Percentiles rank a stretch among this genome's conserved stretches.
These are phyloP conservation scores for Melanerpes aurifrons DNA, from an alignment of 2,113 vertebrate species.

Conservation along the genomic window DNA sequence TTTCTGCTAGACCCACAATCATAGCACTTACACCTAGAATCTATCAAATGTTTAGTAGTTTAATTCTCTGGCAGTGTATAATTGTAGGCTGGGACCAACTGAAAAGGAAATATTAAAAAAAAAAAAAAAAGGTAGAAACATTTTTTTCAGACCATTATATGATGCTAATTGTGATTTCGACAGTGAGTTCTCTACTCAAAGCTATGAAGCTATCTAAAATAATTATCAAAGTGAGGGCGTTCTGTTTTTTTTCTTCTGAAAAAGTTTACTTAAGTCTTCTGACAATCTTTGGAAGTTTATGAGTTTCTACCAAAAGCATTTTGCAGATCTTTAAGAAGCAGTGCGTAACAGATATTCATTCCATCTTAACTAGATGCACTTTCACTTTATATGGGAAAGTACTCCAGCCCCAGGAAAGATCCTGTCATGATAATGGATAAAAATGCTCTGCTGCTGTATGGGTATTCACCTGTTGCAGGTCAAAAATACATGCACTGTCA, in stretches of 20 bases:
- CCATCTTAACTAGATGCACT: background rate
- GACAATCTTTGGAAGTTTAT: background rate
- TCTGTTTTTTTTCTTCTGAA: background rate
- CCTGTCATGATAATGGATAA: background rate
- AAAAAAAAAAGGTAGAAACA: background rate
- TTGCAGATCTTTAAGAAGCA: background rate
- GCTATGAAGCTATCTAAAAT: background rate
- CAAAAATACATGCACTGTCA: background rate
- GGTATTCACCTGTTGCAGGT: accelerated
- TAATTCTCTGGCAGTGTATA: background rate
- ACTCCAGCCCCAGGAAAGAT: background rate
- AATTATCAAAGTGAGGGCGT: background rate
- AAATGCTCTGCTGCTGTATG: background rate
- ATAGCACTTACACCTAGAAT: accelerated
- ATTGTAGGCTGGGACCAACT: accelerated
- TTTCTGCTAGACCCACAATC: background rate
- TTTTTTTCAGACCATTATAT: background rate
- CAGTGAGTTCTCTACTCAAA: background rate
- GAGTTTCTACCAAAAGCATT: background rate
- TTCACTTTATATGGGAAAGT: background rate
- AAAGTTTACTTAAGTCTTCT: background rate
- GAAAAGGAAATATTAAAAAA: background rate
- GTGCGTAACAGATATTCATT: background rate
- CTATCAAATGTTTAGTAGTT: background rate
- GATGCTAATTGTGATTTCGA: background rate